A percentile compares a stretch with the other conserved stretches of the same genome.
These are phyloP conservation scores for Hylaea fasciaria DNA, from an alignment of 2,888 invertebrate genomes.

Conservation along the genomic window DNA sequence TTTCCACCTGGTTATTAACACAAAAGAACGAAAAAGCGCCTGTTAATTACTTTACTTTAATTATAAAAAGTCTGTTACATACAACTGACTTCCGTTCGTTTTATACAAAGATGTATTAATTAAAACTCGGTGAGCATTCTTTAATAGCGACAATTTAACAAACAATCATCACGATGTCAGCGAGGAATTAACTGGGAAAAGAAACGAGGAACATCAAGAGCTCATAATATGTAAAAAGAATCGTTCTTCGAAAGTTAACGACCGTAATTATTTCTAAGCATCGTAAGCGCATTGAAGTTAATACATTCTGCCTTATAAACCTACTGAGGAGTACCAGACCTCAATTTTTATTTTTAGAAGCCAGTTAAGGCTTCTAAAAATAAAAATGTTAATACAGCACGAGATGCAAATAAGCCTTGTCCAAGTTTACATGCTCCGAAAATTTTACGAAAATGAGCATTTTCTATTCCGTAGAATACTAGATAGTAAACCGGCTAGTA, in stretches of 20 bases:
- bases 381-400: constrained; percentile 3
- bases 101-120: constrained; percentile 39
- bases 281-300: constrained; percentile 27
- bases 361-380: constrained; percentile 9
- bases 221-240: constrained; percentile 32
- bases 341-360: constrained; percentile 12
- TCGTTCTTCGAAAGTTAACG: constrained; percentile 37
- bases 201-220: constrained; percentile 47
- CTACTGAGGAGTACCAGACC: constrained; percentile 19
- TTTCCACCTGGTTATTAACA: constrained; percentile 25
- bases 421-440: not conserved
- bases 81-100: constrained; percentile 47
- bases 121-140: constrained; percentile 28
- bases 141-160: constrained; percentile 29
- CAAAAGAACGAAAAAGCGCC: constrained; percentile 35
- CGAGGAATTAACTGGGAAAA: constrained; percentile 44
- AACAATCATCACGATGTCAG: constrained; percentile 31
- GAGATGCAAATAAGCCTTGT: constrained; percentile 11
- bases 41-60: constrained; percentile 25
- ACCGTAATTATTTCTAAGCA: constrained; percentile 35
- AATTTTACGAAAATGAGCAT: constrained; percentile 1
- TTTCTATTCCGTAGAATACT: no score
- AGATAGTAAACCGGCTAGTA: no score
- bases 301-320: constrained; percentile 32
- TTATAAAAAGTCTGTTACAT: constrained; percentile 33